Evolutionary conservation across 2,888 invertebrate species (phyloP).

Genomic region (Agriopis leucophaearia): DNA sequence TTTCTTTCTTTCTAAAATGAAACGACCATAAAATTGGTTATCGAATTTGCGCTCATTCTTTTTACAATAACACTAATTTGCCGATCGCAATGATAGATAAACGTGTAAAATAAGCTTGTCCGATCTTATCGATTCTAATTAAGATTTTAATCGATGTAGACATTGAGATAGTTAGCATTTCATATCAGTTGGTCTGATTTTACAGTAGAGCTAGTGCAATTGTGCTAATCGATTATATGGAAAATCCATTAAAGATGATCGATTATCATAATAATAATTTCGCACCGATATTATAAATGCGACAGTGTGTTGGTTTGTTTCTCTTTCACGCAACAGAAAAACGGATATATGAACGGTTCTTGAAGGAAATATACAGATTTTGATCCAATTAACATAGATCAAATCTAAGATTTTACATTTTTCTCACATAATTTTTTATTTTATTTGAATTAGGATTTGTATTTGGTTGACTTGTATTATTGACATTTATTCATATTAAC

Average conservation of each 20-base stretch:
- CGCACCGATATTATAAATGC: too few species aligned
- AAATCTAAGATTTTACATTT: too few species aligned
- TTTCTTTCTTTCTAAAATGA: too few species aligned
- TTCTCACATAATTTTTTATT: too few species aligned
- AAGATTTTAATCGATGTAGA: slow-evolving; percentile 26
- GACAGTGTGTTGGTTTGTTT: too few species aligned
- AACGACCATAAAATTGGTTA: slow-evolving; percentile 7
- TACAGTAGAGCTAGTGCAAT: not conserved
- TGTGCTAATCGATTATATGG: slow-evolving; percentile 16
- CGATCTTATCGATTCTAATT: slow-evolving; percentile 33
- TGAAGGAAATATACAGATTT: too few species aligned
- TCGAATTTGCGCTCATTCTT: slow-evolving; percentile 18
- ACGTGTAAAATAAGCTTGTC: slow-evolving; percentile 22
- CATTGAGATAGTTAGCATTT: slow-evolving; percentile 15
- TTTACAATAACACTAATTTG: slow-evolving; percentile 21
- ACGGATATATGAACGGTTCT: too few species aligned
- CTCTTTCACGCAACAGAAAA: too few species aligned
- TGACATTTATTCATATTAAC: too few species aligned
- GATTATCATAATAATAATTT: not conserved
- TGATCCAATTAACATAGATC: too few species aligned
- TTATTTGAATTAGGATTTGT: too few species aligned
- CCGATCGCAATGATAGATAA: slow-evolving; percentile 24
- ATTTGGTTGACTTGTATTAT: too few species aligned
- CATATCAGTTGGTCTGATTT: slow-evolving; percentile 10
- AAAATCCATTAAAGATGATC: not conserved